phyloP scores from a whole-genome alignment of 2,888 invertebrate genomes.

The Dryadula phaetusa region DNA sequence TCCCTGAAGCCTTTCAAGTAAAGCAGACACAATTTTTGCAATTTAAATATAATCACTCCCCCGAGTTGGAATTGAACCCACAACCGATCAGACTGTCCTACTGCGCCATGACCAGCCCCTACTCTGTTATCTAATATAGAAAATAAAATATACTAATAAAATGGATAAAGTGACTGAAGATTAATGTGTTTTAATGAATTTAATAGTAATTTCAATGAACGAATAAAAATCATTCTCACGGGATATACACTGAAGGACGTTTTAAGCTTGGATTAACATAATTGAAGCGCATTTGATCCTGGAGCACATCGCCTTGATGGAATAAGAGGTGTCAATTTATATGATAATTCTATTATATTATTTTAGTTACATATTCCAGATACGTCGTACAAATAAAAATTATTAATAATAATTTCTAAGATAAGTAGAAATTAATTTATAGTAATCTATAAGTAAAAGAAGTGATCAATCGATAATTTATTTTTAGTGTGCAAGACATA shows the following conservation, averaged over 20 bases:
- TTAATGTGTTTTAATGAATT: not conserved
- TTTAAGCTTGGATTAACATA: not conserved
- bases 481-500: too few relatives aligned
- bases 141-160: too few relatives aligned
- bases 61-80: too few relatives aligned
- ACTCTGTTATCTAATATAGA: too few relatives aligned
- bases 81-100: too few relatives aligned
- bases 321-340: slow-evolving; percentile 5
- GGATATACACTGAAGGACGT: not conserved
- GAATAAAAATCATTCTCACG: slow-evolving; percentile 5
- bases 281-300: not conserved
- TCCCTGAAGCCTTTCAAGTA: slow-evolving; percentile 54
- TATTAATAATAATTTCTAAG: not conserved
- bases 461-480: too few relatives aligned
- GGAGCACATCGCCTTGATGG: not conserved
- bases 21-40: slow-evolving; percentile 54
- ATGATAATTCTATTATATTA: slow-evolving; percentile 8
- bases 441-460: too few relatives aligned
- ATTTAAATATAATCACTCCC: too few relatives aligned
- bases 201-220: not conserved
- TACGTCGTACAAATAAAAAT: not conserved
- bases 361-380: not conserved
- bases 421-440: too few relatives aligned
- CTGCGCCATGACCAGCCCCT: too few relatives aligned
- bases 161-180: too few relatives aligned